Evolutionary conservation across 2,888 invertebrate genomes (phyloP).

Genomic region (Megastigmus dorsalis): DNA sequence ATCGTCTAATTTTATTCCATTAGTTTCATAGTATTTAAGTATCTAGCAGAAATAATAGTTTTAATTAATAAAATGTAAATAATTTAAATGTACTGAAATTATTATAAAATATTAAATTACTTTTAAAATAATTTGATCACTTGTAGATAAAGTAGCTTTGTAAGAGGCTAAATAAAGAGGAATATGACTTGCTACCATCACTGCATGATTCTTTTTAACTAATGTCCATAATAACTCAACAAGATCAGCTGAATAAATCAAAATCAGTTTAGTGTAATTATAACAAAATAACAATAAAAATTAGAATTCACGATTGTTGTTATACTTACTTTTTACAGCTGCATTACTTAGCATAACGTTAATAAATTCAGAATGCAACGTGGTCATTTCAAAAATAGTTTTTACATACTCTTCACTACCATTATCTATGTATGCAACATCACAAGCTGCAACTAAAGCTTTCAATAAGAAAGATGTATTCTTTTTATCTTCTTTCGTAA

Average conservation of each 20-base stretch:
- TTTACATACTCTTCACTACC: conserved; percentile 75
- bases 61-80: conserved; percentile 2
- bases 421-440: conserved; percentile 77
- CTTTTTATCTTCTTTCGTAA: conserved; percentile 66
- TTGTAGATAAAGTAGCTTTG: conserved; percentile 81
- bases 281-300: neutral
- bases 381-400: conserved; percentile 83
- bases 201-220: conserved; percentile 79
- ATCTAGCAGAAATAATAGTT: conserved; percentile 74
- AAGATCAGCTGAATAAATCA: conserved; percentile 76
- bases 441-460: conserved; percentile 77
- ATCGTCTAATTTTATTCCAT: conserved; percentile 79
- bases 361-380: conserved; percentile 86
- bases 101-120: conserved; percentile 62
- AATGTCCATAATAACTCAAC: conserved; percentile 81
- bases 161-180: conserved; percentile 87
- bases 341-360: conserved; percentile 79
- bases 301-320: neutral
- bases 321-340: conserved; percentile 67
- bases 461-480: conserved; percentile 76
- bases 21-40: conserved; percentile 82
- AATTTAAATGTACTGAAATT: neutral
- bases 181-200: conserved; percentile 82
- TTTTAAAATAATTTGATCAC: conserved; percentile 82
- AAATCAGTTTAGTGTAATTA: conserved; percentile 28